Percentiles rank a stretch among this genome's conserved stretches.
These are phyloP conservation scores for Microvelia longipes DNA, from an alignment of 1,140 invertebrate species.

Conservation along the genomic window DNA sequence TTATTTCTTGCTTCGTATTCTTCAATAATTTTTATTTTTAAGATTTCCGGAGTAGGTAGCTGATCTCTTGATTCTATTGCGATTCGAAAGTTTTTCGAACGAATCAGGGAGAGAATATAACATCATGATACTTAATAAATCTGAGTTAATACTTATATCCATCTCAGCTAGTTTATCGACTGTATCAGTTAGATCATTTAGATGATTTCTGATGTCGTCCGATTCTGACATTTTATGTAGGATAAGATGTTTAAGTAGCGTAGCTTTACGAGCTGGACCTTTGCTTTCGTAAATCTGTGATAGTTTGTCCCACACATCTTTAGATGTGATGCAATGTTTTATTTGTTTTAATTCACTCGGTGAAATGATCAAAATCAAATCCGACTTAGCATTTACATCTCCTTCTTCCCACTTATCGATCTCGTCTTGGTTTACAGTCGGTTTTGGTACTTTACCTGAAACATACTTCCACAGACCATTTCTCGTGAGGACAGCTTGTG, in stretches of 20 bases:
- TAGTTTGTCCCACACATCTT: slow-evolving; percentile 1
- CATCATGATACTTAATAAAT: slow-evolving; percentile 10
- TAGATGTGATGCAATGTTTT: background rate
- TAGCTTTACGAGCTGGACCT: slow-evolving; percentile 19
- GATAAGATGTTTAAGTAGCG: slow-evolving; percentile 21
- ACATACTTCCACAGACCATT: slow-evolving; percentile 16
- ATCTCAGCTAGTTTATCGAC: slow-evolving; percentile 21
- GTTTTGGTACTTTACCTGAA: background rate
- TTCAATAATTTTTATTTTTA: slow-evolving; percentile 26
- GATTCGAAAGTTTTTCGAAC: background rate
- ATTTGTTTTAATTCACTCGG: background rate
- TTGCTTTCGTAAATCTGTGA: slow-evolving; percentile 19
- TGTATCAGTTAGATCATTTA: slow-evolving; percentile 21
- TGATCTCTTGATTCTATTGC: slow-evolving; percentile 14
- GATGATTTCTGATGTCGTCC: slow-evolving; percentile 20
- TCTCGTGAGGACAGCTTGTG: slow-evolving; percentile 12
- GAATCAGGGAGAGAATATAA: background rate
- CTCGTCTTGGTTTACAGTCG: background rate
- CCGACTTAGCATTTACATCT: slow-evolving; percentile 1
- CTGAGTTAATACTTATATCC: slow-evolving; percentile 19
- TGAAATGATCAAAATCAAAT: slow-evolving; percentile 2
- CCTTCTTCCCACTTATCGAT: background rate
- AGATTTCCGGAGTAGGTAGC: slow-evolving; percentile 20
- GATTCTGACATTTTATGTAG: slow-evolving; percentile 19
- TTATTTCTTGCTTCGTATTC: slow-evolving; percentile 2